Evolutionary conservation across 2,888 invertebrate species (phyloP).

Genomic region (Stenichneumon culpator): DNA sequence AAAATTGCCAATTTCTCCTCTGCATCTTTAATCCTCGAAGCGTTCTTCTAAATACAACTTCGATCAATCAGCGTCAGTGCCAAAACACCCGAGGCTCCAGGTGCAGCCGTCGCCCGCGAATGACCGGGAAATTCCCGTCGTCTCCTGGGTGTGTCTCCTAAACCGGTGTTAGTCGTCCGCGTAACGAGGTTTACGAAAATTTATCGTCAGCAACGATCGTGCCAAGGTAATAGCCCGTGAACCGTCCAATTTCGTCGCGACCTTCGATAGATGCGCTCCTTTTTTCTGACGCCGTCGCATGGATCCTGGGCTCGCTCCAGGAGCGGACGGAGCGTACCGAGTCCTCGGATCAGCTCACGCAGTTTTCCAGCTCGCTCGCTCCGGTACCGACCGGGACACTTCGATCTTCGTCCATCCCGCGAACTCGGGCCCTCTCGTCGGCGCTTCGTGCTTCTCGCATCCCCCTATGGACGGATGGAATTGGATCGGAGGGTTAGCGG

Average conservation of each 20-base stretch:
- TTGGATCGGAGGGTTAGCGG: constrained; percentile 74
- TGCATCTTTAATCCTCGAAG: too few relatives aligned
- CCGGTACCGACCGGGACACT: constrained; percentile 28
- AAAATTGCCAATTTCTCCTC: too few relatives aligned
- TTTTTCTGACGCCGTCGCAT: constrained; percentile 26
- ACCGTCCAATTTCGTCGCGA: constrained; percentile 73
- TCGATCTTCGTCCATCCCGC: constrained; percentile 43
- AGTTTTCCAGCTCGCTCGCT: constrained; percentile 13
- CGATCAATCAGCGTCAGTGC: not conserved
- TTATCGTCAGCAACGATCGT: constrained; percentile 72
- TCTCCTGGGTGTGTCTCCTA: not conserved
- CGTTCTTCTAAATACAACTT: not conserved
- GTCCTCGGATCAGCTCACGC: not conserved
- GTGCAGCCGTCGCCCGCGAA: not conserved
- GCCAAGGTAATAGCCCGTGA: constrained; percentile 73
- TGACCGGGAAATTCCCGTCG: not conserved
- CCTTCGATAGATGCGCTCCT: constrained; percentile 71
- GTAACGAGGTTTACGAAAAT: constrained; percentile 69
- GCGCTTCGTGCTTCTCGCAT: constrained; percentile 61
- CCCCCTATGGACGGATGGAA: constrained; percentile 75
- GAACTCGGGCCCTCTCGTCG: not conserved
- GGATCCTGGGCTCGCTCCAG: not conserved
- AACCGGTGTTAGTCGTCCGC: constrained; percentile 50
- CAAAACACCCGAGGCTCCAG: not conserved
- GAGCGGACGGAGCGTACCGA: not conserved